These are phyloP conservation scores for Tetraodon nigroviridis DNA, from an alignment of 2,113 vertebrate species.

Conservation along the genomic window DNA sequence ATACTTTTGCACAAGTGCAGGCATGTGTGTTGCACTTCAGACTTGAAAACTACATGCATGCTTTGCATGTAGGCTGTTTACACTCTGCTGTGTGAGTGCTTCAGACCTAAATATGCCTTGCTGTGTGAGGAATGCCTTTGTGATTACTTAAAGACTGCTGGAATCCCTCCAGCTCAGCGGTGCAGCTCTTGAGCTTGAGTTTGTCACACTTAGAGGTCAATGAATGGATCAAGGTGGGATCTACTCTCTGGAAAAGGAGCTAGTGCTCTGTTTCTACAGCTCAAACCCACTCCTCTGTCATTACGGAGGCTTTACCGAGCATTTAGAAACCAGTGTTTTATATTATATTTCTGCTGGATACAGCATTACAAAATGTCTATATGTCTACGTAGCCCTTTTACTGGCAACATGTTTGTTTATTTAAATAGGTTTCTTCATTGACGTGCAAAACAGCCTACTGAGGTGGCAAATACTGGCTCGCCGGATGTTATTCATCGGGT, in stretches of 20 bases:
- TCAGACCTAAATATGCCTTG: slow-evolving; percentile 31
- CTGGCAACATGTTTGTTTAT: too few relatives aligned
- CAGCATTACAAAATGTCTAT: too few relatives aligned
- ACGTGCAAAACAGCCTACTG: background rate
- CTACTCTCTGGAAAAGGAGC: slow-evolving; percentile 8
- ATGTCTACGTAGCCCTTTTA: too few relatives aligned
- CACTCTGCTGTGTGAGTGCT: background rate
- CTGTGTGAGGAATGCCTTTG: slow-evolving; percentile 51
- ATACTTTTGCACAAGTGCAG: background rate
- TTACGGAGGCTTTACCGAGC: background rate
- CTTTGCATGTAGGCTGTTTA: background rate
- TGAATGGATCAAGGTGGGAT: slow-evolving; percentile 28
- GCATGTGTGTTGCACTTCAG: background rate
- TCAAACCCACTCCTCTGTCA: slow-evolving; percentile 4
- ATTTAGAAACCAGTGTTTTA: background rate
- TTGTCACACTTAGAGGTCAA: slow-evolving; percentile 44
- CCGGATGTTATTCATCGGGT: background rate
- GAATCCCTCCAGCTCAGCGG: slow-evolving; percentile 51
- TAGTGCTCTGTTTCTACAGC: background rate
- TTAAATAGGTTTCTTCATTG: too few relatives aligned
- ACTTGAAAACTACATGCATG: background rate
- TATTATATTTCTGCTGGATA: background rate
- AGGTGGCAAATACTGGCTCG: slow-evolving; percentile 11
- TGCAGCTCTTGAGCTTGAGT: slow-evolving; percentile 23
- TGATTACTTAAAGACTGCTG: slow-evolving; percentile 44